phyloP scores from a whole-genome alignment of 2,797 vertebrate species.

The Gallirallus australis region DNA sequence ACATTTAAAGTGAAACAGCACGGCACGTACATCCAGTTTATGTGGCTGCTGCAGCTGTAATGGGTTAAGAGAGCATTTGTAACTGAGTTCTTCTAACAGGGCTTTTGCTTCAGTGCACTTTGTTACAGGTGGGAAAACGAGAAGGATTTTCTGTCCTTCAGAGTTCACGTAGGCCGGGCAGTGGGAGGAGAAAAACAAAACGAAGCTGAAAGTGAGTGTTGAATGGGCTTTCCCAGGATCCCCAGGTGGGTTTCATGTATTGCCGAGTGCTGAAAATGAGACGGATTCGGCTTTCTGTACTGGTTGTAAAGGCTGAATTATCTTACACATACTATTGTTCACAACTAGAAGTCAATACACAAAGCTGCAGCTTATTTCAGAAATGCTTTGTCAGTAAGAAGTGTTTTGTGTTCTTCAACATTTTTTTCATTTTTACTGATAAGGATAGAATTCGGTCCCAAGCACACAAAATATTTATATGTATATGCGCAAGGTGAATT shows the following conservation, averaged over 20 bases:
- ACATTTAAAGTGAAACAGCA: conserved; percentile 12
- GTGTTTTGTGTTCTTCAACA: conserved; percentile 18
- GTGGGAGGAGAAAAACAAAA: conserved; percentile 79
- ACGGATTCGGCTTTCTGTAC: conserved; percentile 76
- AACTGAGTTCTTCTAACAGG: conserved; percentile 44
- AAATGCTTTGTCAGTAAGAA: conserved; percentile 63
- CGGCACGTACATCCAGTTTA: not conserved
- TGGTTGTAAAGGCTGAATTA: conserved; percentile 76
- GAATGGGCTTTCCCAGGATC: conserved; percentile 83
- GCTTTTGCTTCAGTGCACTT: conserved; percentile 79
- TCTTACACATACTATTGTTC: conserved; percentile 79
- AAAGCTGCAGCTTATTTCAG: conserved; percentile 75
- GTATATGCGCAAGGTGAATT: not conserved
- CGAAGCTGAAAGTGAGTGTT: conserved; percentile 70
- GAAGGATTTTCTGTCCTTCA: conserved; percentile 81
- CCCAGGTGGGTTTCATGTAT: conserved; percentile 90
- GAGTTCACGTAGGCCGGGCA: conserved; percentile 71
- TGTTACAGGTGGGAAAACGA: conserved; percentile 82
- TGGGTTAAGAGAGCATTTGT: conserved; percentile 64
- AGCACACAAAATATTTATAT: conserved; percentile 27
- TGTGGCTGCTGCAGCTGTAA: conserved; percentile 27
- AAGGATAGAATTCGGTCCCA: conserved; percentile 1
- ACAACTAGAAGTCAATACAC: conserved; percentile 61
- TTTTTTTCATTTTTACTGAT: conserved; percentile 34
- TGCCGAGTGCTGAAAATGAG: conserved; percentile 81